Percentiles rank a stretch among this genome's conserved stretches.
Evolutionary conservation across 2,113 vertebrate species (phyloP).

Genomic region (Callipepla squamata): DNA sequence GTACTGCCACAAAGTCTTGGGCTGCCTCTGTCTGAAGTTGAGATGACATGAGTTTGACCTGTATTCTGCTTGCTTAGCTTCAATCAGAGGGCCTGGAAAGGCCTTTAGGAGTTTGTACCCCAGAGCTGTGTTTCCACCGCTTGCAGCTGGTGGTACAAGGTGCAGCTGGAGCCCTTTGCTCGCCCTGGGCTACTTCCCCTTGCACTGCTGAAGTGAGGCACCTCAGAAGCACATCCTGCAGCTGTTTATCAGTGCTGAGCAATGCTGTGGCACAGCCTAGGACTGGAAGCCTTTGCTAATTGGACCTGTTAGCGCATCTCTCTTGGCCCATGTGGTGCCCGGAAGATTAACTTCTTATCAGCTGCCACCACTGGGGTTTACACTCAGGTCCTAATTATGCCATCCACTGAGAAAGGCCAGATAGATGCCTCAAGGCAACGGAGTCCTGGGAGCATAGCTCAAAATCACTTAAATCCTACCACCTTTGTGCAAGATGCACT

Average conservation of each 20-base stretch:
- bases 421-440: constrained; percentile 32
- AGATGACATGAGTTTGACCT: background rate
- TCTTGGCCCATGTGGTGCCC: background rate
- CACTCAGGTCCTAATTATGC: constrained; percentile 47
- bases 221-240: accelerated
- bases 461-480: constrained; percentile 49
- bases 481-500: background rate
- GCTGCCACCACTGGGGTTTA: constrained; percentile 13
- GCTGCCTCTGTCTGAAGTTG: background rate
- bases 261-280: background rate
- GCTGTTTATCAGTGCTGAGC: background rate
- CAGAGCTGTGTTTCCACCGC: background rate
- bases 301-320: constrained; percentile 16
- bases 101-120: background rate
- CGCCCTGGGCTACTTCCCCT: accelerated
- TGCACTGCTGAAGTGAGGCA: accelerated
- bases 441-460: constrained; percentile 22
- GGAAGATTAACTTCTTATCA: constrained; percentile 50
- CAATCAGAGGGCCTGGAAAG: background rate
- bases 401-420: constrained; percentile 16
- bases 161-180: background rate
- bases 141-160: background rate
- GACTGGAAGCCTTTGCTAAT: background rate
- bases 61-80: background rate
- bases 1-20: background rate